phyloP scores from a whole-genome alignment of 53 echinoderm and acorn worm species.

The Echinometra lucunter region DNA sequence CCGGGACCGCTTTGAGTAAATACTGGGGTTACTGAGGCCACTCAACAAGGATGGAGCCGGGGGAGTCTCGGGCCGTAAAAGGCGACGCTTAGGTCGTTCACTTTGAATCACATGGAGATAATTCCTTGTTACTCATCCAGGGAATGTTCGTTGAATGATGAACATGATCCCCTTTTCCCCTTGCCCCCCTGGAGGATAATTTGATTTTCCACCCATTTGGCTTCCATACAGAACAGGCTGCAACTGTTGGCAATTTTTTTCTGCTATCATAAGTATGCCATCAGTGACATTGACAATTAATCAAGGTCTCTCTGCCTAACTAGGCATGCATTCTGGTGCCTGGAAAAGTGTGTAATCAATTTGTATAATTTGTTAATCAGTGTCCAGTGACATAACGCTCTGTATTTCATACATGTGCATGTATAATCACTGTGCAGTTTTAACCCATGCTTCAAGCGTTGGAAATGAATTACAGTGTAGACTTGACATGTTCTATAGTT shows the following conservation, averaged over 20 bases:
- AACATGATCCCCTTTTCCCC: constrained; percentile 51
- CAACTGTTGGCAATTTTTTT: not conserved
- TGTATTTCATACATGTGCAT: not conserved
- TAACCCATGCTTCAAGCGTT: not conserved
- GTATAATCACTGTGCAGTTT: not conserved
- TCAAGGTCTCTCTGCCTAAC: not conserved
- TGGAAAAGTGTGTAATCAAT: not conserved
- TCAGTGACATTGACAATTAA: constrained; percentile 22
- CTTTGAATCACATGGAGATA: constrained; percentile 58
- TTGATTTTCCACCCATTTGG: constrained; percentile 46
- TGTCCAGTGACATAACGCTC: not conserved
- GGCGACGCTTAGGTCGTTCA: constrained; percentile 65
- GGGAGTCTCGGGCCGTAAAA: constrained; percentile 23
- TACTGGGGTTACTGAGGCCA: constrained; percentile 64
- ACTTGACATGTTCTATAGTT: not conserved
- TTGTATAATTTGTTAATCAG: not conserved
- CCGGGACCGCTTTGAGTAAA: constrained; percentile 67
- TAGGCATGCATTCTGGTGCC: not conserved
- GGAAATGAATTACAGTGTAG: not conserved
- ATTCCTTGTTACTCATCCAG: constrained; percentile 51
- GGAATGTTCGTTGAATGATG: constrained; percentile 52
- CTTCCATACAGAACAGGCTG: not conserved
- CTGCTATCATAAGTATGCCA: constrained; percentile 3
- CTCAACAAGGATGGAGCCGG: constrained; percentile 50
- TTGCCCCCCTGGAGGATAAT: constrained; percentile 56